Evolutionary conservation across 1,140 invertebrate species (phyloP).

Genomic region (Sweltsa coloradensis): DNA sequence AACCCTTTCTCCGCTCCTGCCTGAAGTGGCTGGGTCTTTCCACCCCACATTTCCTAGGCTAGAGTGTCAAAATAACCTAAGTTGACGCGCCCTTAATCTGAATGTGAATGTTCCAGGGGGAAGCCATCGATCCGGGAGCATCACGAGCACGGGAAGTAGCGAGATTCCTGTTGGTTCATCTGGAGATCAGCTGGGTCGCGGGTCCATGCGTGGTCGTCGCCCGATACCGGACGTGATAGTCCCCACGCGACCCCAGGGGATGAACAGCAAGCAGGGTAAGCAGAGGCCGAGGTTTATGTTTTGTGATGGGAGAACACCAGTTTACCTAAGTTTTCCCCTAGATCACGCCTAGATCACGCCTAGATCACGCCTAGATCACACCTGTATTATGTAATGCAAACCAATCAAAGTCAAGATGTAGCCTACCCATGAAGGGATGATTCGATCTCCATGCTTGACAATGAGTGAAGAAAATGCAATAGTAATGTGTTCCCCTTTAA

Average conservation of each 20-base stretch:
- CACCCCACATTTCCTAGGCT: no score
- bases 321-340: background rate
- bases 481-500: no score
- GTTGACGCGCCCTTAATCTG: no score
- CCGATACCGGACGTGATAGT: background rate
- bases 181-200: slow-evolving; percentile 4
- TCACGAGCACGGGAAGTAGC: no score
- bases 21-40: no score
- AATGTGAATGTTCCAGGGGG: no score
- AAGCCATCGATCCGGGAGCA: no score
- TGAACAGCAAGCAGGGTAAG: slow-evolving; percentile 10
- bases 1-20: no score
- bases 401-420: background rate
- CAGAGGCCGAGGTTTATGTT: background rate
- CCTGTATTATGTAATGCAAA: background rate
- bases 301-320: background rate
- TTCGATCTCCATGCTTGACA: background rate
- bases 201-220: slow-evolving; percentile 3
- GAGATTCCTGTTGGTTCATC: no score
- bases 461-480: background rate
- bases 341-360: background rate
- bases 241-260: background rate
- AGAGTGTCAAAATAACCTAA: no score
- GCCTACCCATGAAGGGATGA: background rate
- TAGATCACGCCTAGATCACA: background rate